Conservation (phyloP, 2,113 vertebrate species). For the Aythya baeri region DNA sequence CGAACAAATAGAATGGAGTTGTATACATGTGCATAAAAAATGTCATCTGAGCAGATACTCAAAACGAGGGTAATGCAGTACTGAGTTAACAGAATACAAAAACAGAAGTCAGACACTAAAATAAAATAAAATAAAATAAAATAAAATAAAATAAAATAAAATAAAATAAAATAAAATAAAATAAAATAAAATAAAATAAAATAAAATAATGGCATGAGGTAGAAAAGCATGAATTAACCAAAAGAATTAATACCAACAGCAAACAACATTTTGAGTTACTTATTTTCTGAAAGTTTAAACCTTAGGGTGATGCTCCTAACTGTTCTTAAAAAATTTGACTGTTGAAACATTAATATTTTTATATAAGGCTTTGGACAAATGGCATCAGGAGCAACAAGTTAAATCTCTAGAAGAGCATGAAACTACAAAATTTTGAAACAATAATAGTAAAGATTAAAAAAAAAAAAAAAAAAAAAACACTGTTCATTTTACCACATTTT, state of each 20-base stretch:
- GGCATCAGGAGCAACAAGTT: background rate
- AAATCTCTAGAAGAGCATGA: background rate
- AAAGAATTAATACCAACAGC: background rate
- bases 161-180: background rate
- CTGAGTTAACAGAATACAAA: background rate
- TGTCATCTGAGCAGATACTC: background rate
- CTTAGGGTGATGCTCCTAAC: background rate
- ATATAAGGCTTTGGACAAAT: background rate
- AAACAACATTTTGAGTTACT: background rate
- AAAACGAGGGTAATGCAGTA: background rate
- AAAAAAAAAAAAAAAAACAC: background rate
- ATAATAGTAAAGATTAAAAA: background rate
- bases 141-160: background rate
- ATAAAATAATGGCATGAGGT: background rate
- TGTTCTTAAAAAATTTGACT: background rate
- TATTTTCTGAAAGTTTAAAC: background rate
- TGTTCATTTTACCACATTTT: background rate
- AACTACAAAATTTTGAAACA: background rate
- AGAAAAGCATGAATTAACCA: background rate
- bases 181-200: background rate
- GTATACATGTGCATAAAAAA: background rate
- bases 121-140: background rate
- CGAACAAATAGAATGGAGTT: background rate
- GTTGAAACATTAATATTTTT: background rate
- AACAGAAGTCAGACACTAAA: background rate